Percentiles rank a stretch among this genome's conserved stretches.
Conservation (phyloP, 2,888 invertebrate genomes). For the Patella pellucida region DNA sequence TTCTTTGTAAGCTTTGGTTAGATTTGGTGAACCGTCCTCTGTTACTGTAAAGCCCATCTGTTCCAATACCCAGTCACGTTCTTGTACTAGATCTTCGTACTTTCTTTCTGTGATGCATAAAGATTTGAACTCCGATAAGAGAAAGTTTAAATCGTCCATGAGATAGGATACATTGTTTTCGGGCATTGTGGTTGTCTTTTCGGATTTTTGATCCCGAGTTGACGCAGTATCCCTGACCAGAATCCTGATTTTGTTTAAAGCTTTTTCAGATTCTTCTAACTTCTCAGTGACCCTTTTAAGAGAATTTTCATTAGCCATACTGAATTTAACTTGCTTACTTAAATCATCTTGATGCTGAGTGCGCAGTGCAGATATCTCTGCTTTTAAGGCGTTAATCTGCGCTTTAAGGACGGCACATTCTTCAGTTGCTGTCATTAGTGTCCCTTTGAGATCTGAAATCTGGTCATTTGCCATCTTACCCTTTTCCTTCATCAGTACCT, state of each 20-base stretch:
- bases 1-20: slow-evolving; percentile 52
- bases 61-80: slow-evolving; percentile 51
- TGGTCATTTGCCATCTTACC: slow-evolving; percentile 40
- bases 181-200: slow-evolving; percentile 41
- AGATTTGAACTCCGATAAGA: slow-evolving; percentile 46
- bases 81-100: slow-evolving; percentile 49
- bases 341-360: slow-evolving; percentile 47
- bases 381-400: slow-evolving; percentile 40
- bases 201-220: slow-evolving; percentile 21
- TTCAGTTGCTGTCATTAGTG: slow-evolving; percentile 36
- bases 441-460: slow-evolving; percentile 41
- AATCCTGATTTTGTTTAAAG: slow-evolving; percentile 31
- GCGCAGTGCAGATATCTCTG: slow-evolving; percentile 41
- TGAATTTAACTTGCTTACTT: slow-evolving; percentile 54
- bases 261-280: slow-evolving; percentile 16
- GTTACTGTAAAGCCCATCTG: slow-evolving; percentile 48
- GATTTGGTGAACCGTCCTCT: slow-evolving; percentile 32
- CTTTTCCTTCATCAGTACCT: slow-evolving; percentile 47
- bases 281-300: slow-evolving; percentile 43
- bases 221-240: slow-evolving; percentile 28
- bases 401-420: slow-evolving; percentile 42
- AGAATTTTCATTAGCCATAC: slow-evolving; percentile 56
- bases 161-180: slow-evolving; percentile 47
- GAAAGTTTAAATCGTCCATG: slow-evolving; percentile 47
- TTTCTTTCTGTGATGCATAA: slow-evolving; percentile 44